A percentile compares a stretch with the other conserved stretches of the same genome.
Conservation (phyloP, 1,140 invertebrate genomes). For the Mamestra configurata region DNA sequence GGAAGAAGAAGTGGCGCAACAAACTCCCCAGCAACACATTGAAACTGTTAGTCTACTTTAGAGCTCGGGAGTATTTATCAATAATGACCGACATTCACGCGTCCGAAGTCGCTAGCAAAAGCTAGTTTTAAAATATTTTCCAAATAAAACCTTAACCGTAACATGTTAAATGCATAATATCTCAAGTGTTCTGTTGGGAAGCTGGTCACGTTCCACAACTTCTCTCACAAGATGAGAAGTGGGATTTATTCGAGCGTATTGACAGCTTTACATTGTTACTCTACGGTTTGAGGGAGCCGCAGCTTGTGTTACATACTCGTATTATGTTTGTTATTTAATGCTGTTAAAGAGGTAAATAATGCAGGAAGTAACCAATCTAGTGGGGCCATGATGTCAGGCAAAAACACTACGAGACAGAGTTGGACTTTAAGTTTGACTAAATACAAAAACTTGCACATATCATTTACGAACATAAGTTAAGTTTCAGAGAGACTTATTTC, state of each 20-base stretch:
- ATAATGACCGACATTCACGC: too few species aligned
- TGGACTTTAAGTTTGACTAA: too few species aligned
- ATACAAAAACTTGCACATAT: too few species aligned
- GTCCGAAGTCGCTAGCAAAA: not conserved
- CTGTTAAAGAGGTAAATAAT: not conserved
- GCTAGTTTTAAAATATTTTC: not conserved
- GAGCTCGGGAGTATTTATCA: too few species aligned
- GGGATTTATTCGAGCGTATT: conserved; percentile 20
- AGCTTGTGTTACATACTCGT: not conserved
- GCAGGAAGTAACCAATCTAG: too few species aligned
- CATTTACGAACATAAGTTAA: too few species aligned
- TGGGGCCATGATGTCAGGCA: too few species aligned
- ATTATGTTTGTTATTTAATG: not conserved
- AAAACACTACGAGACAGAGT: too few species aligned
- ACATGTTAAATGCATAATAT: not conserved
- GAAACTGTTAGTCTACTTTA: too few species aligned
- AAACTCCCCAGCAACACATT: too few species aligned
- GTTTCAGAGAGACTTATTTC: too few species aligned
- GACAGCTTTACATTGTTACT: not conserved
- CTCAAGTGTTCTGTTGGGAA: not conserved
- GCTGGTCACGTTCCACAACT: not conserved
- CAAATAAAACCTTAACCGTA: not conserved
- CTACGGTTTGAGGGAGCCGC: not conserved
- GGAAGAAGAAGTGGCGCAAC: too few species aligned
- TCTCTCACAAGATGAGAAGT: conserved; percentile 19